phyloP scores from a whole-genome alignment of 37 sponge, comb jelly and placozoan species.

The Ephydatia muelleri region DNA sequence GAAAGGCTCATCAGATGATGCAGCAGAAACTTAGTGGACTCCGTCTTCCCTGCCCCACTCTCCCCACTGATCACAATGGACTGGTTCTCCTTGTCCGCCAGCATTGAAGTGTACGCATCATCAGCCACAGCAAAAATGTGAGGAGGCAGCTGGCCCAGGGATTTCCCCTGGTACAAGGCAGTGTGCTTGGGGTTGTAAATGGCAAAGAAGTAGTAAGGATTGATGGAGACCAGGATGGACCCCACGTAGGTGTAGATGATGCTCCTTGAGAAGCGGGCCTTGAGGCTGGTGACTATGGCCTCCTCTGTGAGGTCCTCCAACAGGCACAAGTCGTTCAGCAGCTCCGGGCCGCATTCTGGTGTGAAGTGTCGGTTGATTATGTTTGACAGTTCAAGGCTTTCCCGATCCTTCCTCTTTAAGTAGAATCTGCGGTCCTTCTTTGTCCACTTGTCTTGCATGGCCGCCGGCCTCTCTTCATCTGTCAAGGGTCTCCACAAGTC shows the following conservation, averaged over 20 bases:
- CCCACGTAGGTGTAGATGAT: slow-evolving; percentile 96
- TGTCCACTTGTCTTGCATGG: slow-evolving; percentile 30
- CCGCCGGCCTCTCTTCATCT: slow-evolving; percentile 42
- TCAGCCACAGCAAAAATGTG: slow-evolving; percentile 95
- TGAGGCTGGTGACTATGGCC: slow-evolving; percentile 75
- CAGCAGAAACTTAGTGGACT: slow-evolving; percentile 89
- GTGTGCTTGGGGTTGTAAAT: slow-evolving; percentile 91
- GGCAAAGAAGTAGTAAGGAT: slow-evolving; percentile 85
- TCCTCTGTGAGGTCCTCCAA: slow-evolving; percentile 85
- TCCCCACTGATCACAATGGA: slow-evolving; percentile 92
- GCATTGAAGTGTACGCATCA: slow-evolving; percentile 79
- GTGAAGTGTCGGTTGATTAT: slow-evolving; percentile 42
- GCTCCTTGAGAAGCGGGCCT: slow-evolving; percentile 78
- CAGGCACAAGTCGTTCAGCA: slow-evolving; percentile 76
- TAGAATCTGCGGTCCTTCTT: slow-evolving; percentile 5
- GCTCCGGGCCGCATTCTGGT: slow-evolving; percentile 28
- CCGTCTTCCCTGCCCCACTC: slow-evolving; percentile 95
- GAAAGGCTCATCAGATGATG: slow-evolving; percentile 86
- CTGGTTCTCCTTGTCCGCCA: slow-evolving; percentile 72
- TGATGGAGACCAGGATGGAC: slow-evolving; percentile 90
- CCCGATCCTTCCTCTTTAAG: slow-evolving; percentile 18
- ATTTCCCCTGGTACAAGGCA: slow-evolving; percentile 65
- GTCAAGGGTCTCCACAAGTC: slow-evolving; percentile 16
- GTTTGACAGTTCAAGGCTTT: slow-evolving; percentile 10
- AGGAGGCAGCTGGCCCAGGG: slow-evolving; percentile 72